Conservation (phyloP, 2,113 vertebrate species). For the Brachyhypopomus gauderio region DNA sequence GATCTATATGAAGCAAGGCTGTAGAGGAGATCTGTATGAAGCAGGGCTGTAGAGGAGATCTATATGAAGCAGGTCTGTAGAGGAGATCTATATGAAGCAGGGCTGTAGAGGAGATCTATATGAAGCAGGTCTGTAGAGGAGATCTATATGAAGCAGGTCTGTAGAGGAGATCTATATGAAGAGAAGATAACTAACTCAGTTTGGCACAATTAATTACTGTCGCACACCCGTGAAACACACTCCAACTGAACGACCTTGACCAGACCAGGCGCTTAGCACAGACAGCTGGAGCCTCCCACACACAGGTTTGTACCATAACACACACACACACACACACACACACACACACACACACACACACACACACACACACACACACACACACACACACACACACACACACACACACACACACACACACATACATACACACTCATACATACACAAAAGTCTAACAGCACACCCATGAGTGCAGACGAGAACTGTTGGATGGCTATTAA, state of each 20-base stretch:
- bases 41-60: no score
- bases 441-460: constrained; percentile 16
- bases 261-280: constrained; percentile 42
- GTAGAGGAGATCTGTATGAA: no score
- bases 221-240: constrained; percentile 47
- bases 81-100: no score
- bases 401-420: constrained; percentile 11
- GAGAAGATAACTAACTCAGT: constrained; percentile 22
- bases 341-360: neutral
- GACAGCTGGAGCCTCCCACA: constrained; percentile 48
- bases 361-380: neutral
- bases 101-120: no score
- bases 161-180: no score
- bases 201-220: constrained; percentile 60
- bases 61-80: no score
- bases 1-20: no score
- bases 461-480: constrained; percentile 6
- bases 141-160: no score
- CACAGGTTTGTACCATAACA: constrained; percentile 1
- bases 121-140: no score
- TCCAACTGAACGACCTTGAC: constrained; percentile 58
- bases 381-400: constrained; percentile 11
- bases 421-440: neutral
- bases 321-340: constrained; percentile 15
- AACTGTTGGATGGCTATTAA: constrained; percentile 41